A percentile compares a stretch with the other conserved stretches of the same genome.
These are phyloP conservation scores for Drosophila formosana DNA, from an alignment of 2,888 invertebrate genomes.

Conservation along the genomic window DNA sequence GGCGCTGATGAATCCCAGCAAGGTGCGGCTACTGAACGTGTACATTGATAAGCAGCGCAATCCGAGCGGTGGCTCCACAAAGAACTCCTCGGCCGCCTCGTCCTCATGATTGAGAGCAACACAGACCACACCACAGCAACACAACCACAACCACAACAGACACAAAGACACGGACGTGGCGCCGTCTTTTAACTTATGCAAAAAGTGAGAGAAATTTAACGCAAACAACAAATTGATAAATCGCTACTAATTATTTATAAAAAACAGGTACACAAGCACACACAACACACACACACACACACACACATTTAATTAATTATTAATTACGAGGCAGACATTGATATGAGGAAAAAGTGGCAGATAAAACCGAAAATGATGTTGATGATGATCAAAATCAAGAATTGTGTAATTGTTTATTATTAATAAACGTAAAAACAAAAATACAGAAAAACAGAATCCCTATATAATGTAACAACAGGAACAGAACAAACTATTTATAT, in stretches of 20 bases:
- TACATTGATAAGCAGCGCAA: conserved; percentile 82
- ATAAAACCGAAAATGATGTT: conserved; percentile 7
- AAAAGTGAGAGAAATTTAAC: conserved; percentile 37
- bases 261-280: conserved; percentile 7
- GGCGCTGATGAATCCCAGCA: conserved; percentile 93
- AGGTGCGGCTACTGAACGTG: conserved; percentile 85
- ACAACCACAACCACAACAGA: conserved; percentile 18
- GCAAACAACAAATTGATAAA: conserved; percentile 38
- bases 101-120: conserved; percentile 81
- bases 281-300: background rate
- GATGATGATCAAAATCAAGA: conserved; percentile 37
- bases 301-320: conserved; percentile 49
- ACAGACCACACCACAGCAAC: conserved; percentile 2
- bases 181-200: conserved; percentile 41
- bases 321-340: conserved; percentile 18
- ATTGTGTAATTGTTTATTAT: conserved; percentile 61
- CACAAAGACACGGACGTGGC: conserved; percentile 55
- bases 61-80: conserved; percentile 79
- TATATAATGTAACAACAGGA: conserved; percentile 29
- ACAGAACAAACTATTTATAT: conserved; percentile 72
- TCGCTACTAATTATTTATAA: conserved; percentile 73
- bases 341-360: conserved; percentile 2
- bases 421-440: conserved; percentile 40
- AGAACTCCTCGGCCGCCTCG: conserved; percentile 82
- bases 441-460: conserved; percentile 15